Percentiles rank a stretch among this genome's conserved stretches.
Conservation (phyloP, 2,888 invertebrate genomes). For the Amiota mariae region DNA sequence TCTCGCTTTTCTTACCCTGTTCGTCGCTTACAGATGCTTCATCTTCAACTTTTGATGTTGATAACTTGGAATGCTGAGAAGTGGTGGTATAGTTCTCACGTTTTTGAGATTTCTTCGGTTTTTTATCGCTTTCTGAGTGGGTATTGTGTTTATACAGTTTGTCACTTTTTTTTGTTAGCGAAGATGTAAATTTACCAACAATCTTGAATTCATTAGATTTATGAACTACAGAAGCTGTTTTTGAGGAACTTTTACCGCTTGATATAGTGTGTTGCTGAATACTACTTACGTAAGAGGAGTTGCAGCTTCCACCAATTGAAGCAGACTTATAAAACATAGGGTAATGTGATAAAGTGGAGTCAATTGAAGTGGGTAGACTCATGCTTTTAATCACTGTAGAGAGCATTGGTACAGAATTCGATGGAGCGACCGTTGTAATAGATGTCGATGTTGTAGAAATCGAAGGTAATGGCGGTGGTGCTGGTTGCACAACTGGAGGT, state of each 20-base stretch:
- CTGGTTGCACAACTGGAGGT: constrained; percentile 61
- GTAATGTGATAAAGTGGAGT: constrained; percentile 37
- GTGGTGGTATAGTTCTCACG: constrained; percentile 61
- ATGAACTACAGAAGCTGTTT: constrained; percentile 53
- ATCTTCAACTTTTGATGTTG: constrained; percentile 57
- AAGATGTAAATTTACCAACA: constrained; percentile 39
- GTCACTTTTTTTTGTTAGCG: constrained; percentile 51
- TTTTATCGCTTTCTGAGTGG: constrained; percentile 65
- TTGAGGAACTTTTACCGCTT: constrained; percentile 69
- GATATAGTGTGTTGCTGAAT: constrained; percentile 39
- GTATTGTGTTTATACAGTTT: constrained; percentile 70
- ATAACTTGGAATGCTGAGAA: constrained; percentile 54
- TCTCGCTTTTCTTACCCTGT: constrained; percentile 51
- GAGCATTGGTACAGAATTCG: constrained; percentile 38
- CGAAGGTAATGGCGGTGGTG: constrained; percentile 56
- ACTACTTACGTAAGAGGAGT: constrained; percentile 56
- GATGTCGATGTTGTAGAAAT: constrained; percentile 38
- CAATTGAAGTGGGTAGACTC: constrained; percentile 58
- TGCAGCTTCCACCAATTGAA: constrained; percentile 73
- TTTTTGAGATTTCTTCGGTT: constrained; percentile 57
- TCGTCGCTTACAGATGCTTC: constrained; percentile 61
- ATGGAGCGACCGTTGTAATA: constrained; percentile 36
- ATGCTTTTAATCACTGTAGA: constrained; percentile 67
- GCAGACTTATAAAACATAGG: constrained; percentile 65
- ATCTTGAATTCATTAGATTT: constrained; percentile 47